Base-by-base conservation (phyloP, 2,888 invertebrate genomes). In the Portevinia maculata region DNA sequence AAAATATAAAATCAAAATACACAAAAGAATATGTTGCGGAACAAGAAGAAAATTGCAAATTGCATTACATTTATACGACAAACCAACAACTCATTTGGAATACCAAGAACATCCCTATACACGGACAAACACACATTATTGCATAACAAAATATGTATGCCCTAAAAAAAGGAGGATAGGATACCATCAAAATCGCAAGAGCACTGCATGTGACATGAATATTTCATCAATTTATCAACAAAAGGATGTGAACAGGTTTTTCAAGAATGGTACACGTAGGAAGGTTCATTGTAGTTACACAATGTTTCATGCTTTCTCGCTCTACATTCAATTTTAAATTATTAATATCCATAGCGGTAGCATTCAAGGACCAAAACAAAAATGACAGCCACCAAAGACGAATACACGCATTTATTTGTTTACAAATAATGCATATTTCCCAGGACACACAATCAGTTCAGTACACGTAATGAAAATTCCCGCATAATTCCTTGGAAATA, bases 221-320 rank as follows among this genome's bases (percentile, higher is more conserved):
- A 83, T 83, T 83, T 83, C 83, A 83, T 83, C 83, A 83, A 83
- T 83, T 83, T 73, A 78, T 73, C 76, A 83, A 67, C 76, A 83
- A 71, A 76, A 76, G 71, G 60, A 71, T 83, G 39, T 55, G 75
- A 67, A 78, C 71, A 67, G 83, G 71, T 73, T 78, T 76, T 83
- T 67, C 28, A 67, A 60, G 55, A 52, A 65, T 60, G 37, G 52
- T 21, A 19, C 15, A 17, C 8, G 3, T 21, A 19, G 19, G n/a
- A n/a, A 50, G 37, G 34, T 50, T 60, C 39, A 34, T 50, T n/a
- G n/a, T n/a, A n/a, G n/a, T n/a, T n/a, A n/a, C n/a, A n/a, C n/a
- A n/a, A 71, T 44, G 59, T 71, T 79, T 64, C 34, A 30, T 70
- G 50, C 37, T 46, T 5, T 30, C 48, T 4, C 59, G 46, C 41